Percentiles rank a stretch among this genome's conserved stretches.
Evolutionary conservation across 2,888 invertebrate genomes (phyloP).

Genomic region (Lasioglossum marginatum): DNA sequence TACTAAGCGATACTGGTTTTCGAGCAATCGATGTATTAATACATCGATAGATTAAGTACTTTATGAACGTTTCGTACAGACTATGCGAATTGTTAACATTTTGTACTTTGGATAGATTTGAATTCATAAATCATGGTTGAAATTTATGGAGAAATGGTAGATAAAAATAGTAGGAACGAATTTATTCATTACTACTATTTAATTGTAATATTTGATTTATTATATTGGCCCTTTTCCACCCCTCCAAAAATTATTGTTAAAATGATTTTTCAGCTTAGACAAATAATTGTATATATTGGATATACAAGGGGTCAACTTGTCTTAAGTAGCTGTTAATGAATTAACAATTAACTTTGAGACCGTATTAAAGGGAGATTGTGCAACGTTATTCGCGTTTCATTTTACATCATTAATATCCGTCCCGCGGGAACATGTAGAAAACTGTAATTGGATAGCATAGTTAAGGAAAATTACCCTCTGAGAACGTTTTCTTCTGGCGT

Average conservation of each 20-base stretch:
- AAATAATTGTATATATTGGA: background rate
- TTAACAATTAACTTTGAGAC: background rate
- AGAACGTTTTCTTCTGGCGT: background rate
- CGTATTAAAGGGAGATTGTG: background rate
- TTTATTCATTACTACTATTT: too few species aligned
- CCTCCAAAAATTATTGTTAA: background rate
- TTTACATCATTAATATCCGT: background rate
- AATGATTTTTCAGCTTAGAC: background rate
- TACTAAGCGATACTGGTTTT: too few species aligned
- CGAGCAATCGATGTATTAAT: too few species aligned
- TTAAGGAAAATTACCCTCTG: background rate
- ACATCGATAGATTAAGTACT: too few species aligned
- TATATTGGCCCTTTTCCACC: too few species aligned
- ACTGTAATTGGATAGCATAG: background rate
- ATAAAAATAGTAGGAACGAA: too few species aligned
- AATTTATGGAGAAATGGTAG: too few species aligned
- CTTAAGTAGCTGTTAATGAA: background rate
- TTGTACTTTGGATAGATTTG: too few species aligned
- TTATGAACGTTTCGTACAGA: too few species aligned
- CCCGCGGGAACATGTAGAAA: background rate
- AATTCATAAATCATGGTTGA: too few species aligned
- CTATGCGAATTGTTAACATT: too few species aligned
- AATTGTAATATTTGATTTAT: too few species aligned
- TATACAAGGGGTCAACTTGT: background rate
- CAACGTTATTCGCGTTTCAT: background rate